phyloP scores from a whole-genome alignment of 2,113 vertebrate genomes.

The Climacteris rufus region DNA sequence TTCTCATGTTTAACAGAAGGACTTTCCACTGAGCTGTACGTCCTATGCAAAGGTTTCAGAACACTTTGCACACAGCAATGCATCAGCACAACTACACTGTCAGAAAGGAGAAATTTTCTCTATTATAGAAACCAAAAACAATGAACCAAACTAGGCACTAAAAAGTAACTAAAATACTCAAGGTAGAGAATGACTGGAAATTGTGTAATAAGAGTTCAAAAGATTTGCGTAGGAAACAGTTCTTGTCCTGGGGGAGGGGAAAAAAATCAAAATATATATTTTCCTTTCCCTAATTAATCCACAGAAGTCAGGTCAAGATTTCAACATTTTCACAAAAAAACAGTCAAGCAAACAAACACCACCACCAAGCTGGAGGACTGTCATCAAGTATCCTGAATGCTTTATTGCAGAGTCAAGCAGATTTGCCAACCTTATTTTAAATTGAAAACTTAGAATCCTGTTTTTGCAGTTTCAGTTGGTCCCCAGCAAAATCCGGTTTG shows the following conservation, averaged over 20 bases:
- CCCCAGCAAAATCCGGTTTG: neutral
- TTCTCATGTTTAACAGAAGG: neutral
- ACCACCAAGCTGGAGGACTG: neutral
- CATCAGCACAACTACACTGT: neutral
- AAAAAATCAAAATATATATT: neutral
- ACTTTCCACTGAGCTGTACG: neutral
- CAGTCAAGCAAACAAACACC: neutral
- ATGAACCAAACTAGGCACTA: neutral
- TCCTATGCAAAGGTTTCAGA: neutral
- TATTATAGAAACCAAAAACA: neutral
- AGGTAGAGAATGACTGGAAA: neutral
- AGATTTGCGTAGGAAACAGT: neutral
- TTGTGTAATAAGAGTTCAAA: neutral
- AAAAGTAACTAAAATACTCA: neutral
- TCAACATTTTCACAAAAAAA: neutral
- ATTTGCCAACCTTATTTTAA: neutral
- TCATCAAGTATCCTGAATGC: neutral
- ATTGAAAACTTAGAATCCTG: neutral
- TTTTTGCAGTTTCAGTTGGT: neutral
- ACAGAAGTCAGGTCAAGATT: neutral
- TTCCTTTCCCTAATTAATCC: neutral
- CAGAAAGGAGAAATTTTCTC: neutral
- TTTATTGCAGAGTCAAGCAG: neutral
- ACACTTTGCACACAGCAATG: neutral
- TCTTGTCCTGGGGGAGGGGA: accelerated